Evolutionary conservation across 2,888 invertebrate genomes (phyloP).

Genomic region (Drosophila merina): DNA sequence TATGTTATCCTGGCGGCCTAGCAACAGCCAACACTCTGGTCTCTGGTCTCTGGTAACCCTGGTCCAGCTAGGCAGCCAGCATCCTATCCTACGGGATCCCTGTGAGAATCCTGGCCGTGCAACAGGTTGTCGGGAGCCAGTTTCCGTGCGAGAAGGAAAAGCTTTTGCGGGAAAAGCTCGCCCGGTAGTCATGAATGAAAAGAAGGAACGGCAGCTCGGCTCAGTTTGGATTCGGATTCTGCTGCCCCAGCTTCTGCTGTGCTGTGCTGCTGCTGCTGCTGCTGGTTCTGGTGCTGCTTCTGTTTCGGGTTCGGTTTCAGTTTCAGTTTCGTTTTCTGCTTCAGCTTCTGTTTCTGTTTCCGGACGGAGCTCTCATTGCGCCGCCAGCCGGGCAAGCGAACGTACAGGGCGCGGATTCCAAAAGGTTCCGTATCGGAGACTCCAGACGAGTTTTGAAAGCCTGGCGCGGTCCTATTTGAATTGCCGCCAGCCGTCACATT

Average conservation of each 20-base stretch:
- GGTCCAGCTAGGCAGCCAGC: constrained; percentile 8
- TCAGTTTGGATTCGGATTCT: constrained; percentile 45
- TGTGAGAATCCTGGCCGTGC: constrained; percentile 42
- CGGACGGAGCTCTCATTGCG: constrained; percentile 70
- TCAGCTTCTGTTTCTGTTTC: constrained; percentile 37
- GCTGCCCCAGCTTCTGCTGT: constrained; percentile 7
- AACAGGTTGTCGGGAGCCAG: constrained; percentile 60
- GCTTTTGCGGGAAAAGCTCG: constrained; percentile 55
- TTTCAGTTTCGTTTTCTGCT: constrained; percentile 44
- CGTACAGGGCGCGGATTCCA: constrained; percentile 62
- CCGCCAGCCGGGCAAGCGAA: constrained; percentile 67
- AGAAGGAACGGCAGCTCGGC: constrained; percentile 35
- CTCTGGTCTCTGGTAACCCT: constrained; percentile 34
- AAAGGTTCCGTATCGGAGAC: constrained; percentile 2
- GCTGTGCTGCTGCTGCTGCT: constrained; percentile 9
- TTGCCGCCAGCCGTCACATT: constrained; percentile 48
- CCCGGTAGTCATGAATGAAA: constrained; percentile 66
- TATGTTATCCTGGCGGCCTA: constrained; percentile 59
- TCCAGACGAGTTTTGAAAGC: constrained; percentile 1
- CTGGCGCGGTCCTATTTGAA: constrained; percentile 34
- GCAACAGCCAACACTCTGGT: constrained; percentile 51
- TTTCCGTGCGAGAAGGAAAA: constrained; percentile 42
- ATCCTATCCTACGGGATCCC: constrained; percentile 11
- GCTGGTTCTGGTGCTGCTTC: constrained; percentile 14
- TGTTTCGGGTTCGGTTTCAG: constrained; percentile 31